Evolutionary conservation across 2,113 vertebrate species (phyloP).

Genomic region (Apodemus speciosus): DNA sequence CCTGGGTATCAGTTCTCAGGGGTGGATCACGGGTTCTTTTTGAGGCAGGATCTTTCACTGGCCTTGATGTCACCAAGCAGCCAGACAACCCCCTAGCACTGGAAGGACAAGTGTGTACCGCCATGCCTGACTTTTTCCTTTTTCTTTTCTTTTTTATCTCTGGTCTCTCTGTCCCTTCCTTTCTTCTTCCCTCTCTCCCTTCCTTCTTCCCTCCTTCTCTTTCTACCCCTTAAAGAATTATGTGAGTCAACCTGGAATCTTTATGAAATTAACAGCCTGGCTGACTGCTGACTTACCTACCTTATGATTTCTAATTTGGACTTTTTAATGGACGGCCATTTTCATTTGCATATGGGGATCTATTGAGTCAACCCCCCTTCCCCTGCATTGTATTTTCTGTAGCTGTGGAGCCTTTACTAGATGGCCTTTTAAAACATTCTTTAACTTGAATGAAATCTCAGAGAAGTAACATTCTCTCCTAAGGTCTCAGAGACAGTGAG

Average conservation of each 20-base stretch:
- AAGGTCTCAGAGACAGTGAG: not conserved
- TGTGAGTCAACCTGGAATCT: too few species aligned
- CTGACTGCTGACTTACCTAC: too few species aligned
- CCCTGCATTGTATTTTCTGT: not conserved
- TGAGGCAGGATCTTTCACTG: not conserved
- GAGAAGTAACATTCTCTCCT: not conserved
- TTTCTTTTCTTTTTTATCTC: too few species aligned
- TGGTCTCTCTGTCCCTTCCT: too few species aligned
- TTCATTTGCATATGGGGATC: not conserved
- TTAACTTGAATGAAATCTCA: conserved; percentile 33
- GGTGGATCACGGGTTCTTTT: not conserved
- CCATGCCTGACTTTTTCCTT: not conserved
- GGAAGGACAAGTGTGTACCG: not conserved
- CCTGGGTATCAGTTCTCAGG: not conserved
- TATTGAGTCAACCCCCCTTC: not conserved
- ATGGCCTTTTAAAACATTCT: conserved; percentile 13
- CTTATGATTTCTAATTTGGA: not conserved
- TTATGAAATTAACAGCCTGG: not conserved
- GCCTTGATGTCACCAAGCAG: not conserved
- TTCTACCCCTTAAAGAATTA: not conserved
- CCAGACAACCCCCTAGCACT: not conserved
- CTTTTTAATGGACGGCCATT: not conserved
- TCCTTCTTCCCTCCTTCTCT: not conserved
- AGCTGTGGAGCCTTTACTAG: not conserved
- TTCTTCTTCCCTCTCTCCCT: not conserved